Conservation (phyloP, 2,797 vertebrate genomes). For the Antennarius maculatus region DNA sequence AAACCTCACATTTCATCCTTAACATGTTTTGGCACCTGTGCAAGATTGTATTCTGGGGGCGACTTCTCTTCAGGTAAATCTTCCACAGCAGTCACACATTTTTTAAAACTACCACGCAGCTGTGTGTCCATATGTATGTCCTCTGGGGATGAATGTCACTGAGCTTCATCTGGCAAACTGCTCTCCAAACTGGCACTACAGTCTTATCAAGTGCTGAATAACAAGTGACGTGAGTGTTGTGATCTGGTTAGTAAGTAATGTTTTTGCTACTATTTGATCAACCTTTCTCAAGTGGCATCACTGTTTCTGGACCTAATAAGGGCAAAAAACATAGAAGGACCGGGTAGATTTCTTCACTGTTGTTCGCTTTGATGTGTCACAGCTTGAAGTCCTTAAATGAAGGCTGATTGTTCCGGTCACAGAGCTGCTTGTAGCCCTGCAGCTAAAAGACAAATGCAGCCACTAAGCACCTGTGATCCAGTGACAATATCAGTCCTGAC, state of each 20-base stretch:
- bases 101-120: conserved; percentile 44
- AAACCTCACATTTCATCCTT: conserved; percentile 26
- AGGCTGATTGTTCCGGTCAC: conserved; percentile 42
- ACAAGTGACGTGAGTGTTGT: conserved; percentile 40
- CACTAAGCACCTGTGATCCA: conserved; percentile 43
- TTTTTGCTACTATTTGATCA: conserved; percentile 15
- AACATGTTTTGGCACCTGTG: conserved; percentile 38
- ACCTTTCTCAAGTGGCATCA: conserved; percentile 19
- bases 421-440: conserved; percentile 20
- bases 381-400: conserved; percentile 49
- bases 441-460: conserved; percentile 37
- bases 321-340: conserved; percentile 14
- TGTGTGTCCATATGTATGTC: conserved; percentile 39
- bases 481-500: conserved; percentile 38
- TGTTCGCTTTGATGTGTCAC: conserved; percentile 24
- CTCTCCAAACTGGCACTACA: conserved; percentile 33
- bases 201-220: conserved; percentile 45
- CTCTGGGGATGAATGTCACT: conserved; percentile 51
- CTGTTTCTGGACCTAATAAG: conserved; percentile 19
- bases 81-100: conserved; percentile 38
- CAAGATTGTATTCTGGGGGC: conserved; percentile 4
- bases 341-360: conserved; percentile 11
- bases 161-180: conserved; percentile 49
- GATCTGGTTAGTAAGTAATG: conserved; percentile 12
- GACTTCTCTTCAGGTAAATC: conserved; percentile 51